Evolutionary conservation across 2,113 vertebrate species (phyloP).

Genomic region (Chaetodon trifascialis): DNA sequence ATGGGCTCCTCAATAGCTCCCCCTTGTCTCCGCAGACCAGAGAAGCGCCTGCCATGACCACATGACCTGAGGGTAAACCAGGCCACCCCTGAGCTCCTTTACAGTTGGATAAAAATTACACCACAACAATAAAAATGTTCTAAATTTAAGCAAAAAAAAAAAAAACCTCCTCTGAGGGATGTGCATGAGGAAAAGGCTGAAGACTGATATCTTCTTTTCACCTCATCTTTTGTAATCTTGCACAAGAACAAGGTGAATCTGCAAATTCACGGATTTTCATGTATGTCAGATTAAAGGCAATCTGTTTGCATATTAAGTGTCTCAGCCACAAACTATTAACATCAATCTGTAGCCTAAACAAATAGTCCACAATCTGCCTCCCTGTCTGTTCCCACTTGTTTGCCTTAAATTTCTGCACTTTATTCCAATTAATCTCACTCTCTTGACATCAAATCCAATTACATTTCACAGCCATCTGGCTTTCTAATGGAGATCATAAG

Average conservation of each 20-base stretch:
- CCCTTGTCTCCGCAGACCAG: slow-evolving; percentile 68
- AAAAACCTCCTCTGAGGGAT: neutral
- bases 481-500: slow-evolving; percentile 86
- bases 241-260: neutral
- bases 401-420: slow-evolving; percentile 80
- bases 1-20: slow-evolving; percentile 51
- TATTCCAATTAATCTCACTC: slow-evolving; percentile 80
- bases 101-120: slow-evolving; percentile 15
- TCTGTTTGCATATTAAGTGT: slow-evolving; percentile 31
- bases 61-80: slow-evolving; percentile 77
- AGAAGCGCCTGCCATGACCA: slow-evolving; percentile 60
- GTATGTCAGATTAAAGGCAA: slow-evolving; percentile 18
- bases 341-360: slow-evolving; percentile 40
- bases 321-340: slow-evolving; percentile 31
- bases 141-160: too few relatives aligned
- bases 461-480: slow-evolving; percentile 91
- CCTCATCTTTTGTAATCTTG: neutral
- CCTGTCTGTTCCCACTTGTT: slow-evolving; percentile 73
- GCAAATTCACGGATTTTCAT: neutral
- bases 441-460: slow-evolving; percentile 86
- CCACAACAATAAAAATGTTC: slow-evolving; percentile 4
- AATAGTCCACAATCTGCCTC: slow-evolving; percentile 88
- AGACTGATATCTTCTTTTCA: neutral
- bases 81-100: slow-evolving; percentile 66
- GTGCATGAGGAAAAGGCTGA: neutral